Conservation (phyloP, 2,888 invertebrate genomes). For the Folsomia candida region DNA sequence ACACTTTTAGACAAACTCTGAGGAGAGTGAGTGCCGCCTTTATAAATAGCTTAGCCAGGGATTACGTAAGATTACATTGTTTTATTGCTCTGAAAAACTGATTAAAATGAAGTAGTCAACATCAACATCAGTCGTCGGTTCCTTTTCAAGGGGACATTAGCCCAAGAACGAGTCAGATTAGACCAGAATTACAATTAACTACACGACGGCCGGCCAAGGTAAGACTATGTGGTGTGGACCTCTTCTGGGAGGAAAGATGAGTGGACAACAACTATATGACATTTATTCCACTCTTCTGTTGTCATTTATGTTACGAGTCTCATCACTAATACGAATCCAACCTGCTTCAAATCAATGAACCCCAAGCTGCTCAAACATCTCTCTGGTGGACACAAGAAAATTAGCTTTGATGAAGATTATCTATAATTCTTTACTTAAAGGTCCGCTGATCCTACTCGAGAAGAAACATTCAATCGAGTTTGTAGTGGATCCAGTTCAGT, state of each 20-base stretch:
- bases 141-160: background rate
- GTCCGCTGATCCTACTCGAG: too few relatives aligned
- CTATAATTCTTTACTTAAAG: too few relatives aligned
- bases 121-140: background rate
- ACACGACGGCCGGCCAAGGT: background rate
- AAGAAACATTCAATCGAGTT: too few relatives aligned
- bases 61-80: background rate
- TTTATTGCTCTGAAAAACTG: background rate
- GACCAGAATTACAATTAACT: background rate
- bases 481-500: too few relatives aligned
- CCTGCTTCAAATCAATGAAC: background rate
- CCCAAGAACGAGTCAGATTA: too few relatives aligned
- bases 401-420: too few relatives aligned
- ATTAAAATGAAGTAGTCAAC: background rate
- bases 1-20: too few relatives aligned
- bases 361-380: too few relatives aligned
- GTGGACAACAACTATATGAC: background rate
- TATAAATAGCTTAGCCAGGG: background rate
- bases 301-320: too few relatives aligned
- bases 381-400: too few relatives aligned
- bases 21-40: background rate
- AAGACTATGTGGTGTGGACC: background rate
- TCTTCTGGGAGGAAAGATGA: too few relatives aligned
- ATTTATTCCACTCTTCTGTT: background rate
- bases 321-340: background rate